Percentiles rank a stretch among this genome's conserved stretches.
phyloP scores from a whole-genome alignment of 2,113 vertebrate species.

The Hippocampus zosterae region DNA sequence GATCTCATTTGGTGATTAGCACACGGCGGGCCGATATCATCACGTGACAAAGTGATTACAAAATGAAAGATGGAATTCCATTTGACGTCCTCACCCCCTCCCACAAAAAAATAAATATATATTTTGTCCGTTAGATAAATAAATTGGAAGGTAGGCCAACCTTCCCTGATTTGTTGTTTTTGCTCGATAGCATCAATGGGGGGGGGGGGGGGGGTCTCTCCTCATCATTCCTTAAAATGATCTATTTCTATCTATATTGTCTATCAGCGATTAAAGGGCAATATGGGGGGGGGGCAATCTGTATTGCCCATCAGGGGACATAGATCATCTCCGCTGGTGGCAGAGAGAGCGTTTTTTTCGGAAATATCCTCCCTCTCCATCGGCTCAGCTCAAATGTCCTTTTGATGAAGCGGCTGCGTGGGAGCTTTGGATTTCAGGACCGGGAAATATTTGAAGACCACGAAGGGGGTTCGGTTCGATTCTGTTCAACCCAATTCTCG shows the following conservation, averaged over 20 bases:
- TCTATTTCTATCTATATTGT: not conserved
- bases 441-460: not conserved
- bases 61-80: not conserved
- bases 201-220: too few relatives aligned
- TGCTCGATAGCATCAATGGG: not conserved
- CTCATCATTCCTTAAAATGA: not conserved
- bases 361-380: not conserved
- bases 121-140: too few relatives aligned
- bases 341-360: not conserved
- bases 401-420: not conserved
- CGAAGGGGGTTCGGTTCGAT: not conserved
- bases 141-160: not conserved
- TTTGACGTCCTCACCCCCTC: not conserved
- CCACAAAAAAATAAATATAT: too few relatives aligned
- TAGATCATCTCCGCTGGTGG: conserved; percentile 1
- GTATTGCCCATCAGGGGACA: not conserved
- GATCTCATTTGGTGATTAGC: not conserved
- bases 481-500: not conserved
- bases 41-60: not conserved
- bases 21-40: not conserved
- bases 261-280: not conserved
- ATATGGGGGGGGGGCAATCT: not conserved
- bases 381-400: not conserved
- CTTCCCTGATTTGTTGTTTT: not conserved
- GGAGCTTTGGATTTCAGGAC: not conserved